Percentiles rank a stretch among this genome's conserved stretches.
Evolutionary conservation across 2,888 invertebrate species (phyloP).

Genomic region (Augochlorella aurata): DNA sequence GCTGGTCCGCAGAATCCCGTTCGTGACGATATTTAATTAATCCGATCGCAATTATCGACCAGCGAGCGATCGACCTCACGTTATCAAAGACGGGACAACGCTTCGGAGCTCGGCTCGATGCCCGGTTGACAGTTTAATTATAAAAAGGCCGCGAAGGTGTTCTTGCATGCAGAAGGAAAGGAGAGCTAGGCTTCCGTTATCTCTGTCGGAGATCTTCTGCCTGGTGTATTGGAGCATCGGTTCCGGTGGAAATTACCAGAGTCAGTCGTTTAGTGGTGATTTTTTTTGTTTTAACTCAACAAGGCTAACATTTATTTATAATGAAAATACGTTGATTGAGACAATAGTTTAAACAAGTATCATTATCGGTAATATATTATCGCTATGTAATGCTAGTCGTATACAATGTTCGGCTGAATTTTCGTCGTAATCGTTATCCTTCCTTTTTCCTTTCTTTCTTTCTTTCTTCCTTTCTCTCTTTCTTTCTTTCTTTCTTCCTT

Average conservation of each 20-base stretch:
- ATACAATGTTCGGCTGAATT: slow-evolving; percentile 81
- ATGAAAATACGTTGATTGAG: slow-evolving; percentile 82
- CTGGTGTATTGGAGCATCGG: slow-evolving; percentile 21
- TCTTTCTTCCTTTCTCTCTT: not conserved
- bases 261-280: slow-evolving; percentile 22
- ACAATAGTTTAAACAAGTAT: slow-evolving; percentile 82
- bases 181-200: slow-evolving; percentile 39
- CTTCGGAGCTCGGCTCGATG: not conserved
- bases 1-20: not conserved
- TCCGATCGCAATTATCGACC: slow-evolving; percentile 44
- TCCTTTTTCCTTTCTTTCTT: slow-evolving; percentile 1
- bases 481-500: not conserved
- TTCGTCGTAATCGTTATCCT: slow-evolving; percentile 23
- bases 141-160: slow-evolving; percentile 63
- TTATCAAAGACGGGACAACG: slow-evolving; percentile 29
- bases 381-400: slow-evolving; percentile 81
- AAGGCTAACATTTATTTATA: slow-evolving; percentile 82
- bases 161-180: slow-evolving; percentile 49
- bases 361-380: slow-evolving; percentile 82
- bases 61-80: slow-evolving; percentile 26
- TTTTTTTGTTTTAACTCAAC: slow-evolving; percentile 80
- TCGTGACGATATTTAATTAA: slow-evolving; percentile 44
- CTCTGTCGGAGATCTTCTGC: slow-evolving; percentile 28
- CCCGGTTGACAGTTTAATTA: slow-evolving; percentile 40
- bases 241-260: slow-evolving; percentile 50